These are phyloP conservation scores for Periophthalmus magnuspinnatus DNA, from an alignment of 2,797 vertebrate species.

Conservation along the genomic window DNA sequence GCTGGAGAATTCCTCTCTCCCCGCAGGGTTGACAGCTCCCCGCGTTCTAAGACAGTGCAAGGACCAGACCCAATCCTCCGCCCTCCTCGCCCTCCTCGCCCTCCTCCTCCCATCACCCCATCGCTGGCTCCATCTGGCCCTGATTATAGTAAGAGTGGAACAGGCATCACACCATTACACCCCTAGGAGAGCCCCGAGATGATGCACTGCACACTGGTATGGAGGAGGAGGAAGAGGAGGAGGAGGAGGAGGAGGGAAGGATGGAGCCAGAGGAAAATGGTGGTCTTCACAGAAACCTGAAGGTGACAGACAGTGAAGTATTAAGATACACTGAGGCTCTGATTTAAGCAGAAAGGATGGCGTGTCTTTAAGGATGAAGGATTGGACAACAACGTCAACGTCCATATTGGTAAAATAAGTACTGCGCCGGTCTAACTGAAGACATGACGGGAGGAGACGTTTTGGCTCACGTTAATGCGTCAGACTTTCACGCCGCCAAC, in stretches of 20 bases:
- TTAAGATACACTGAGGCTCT: not conserved
- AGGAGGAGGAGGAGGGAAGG: constrained; percentile 25
- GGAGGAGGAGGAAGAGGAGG: constrained; percentile 31
- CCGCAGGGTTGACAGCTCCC: constrained; percentile 97
- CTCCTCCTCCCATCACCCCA: constrained; percentile 68
- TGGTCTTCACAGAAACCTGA: constrained; percentile 1
- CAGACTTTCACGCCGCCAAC: not conserved
- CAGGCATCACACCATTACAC: constrained; percentile 80
- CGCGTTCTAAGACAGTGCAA: constrained; percentile 89
- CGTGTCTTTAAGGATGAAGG: not conserved
- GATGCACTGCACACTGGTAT: constrained; percentile 49
- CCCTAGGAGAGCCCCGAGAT: constrained; percentile 63
- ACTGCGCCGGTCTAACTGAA: not conserved
- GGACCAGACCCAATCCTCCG: constrained; percentile 82
- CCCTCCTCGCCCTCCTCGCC: constrained; percentile 13
- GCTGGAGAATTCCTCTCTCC: constrained; percentile 96
- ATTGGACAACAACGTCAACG: not conserved
- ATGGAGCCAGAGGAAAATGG: constrained; percentile 14
- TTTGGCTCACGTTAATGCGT: not conserved
- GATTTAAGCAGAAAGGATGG: constrained; percentile 2
- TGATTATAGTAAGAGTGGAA: constrained; percentile 85
- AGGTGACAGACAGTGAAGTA: constrained; percentile 5
- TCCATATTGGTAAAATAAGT: constrained; percentile 5
- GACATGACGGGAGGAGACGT: not conserved
- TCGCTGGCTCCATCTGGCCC: constrained; percentile 95